These are phyloP conservation scores for Phyllotis vaccarum DNA, from an alignment of 2,797 vertebrate species.

Conservation along the genomic window DNA sequence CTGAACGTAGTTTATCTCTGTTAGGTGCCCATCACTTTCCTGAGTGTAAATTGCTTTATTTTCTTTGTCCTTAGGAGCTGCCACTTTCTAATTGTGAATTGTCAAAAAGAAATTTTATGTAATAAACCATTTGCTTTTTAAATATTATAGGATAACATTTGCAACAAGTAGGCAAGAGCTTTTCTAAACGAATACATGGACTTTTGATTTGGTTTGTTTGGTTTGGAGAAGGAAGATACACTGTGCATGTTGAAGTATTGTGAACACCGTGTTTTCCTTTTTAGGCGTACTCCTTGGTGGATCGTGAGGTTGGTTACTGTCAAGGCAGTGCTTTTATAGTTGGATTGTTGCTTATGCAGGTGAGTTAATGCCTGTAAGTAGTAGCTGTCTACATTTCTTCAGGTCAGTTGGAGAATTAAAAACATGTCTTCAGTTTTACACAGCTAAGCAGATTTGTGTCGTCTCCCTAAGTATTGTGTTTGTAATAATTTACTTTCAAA, in stretches of 20 bases:
- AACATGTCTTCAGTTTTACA: slow-evolving; percentile 40
- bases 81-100: slow-evolving; percentile 58
- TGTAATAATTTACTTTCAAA: slow-evolving; percentile 56
- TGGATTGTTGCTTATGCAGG: slow-evolving; percentile 99
- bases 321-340: slow-evolving; percentile 99
- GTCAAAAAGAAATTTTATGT: slow-evolving; percentile 70
- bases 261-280: slow-evolving; percentile 78
- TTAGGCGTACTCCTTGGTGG: slow-evolving; percentile 98
- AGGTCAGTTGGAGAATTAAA: slow-evolving; percentile 41
- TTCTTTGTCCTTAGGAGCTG: slow-evolving; percentile 38
- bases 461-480: slow-evolving; percentile 5
- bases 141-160: slow-evolving; percentile 53
- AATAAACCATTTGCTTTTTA: slow-evolving; percentile 59
- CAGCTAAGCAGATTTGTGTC: not conserved
- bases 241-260: slow-evolving; percentile 39
- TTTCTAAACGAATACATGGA: slow-evolving; percentile 36
- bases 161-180: slow-evolving; percentile 60
- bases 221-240: slow-evolving; percentile 55
- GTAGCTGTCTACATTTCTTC: slow-evolving; percentile 51
- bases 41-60: slow-evolving; percentile 34
- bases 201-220: slow-evolving; percentile 57
- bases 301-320: slow-evolving; percentile 99
- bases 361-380: slow-evolving; percentile 83
- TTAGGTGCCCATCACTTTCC: slow-evolving; percentile 19
- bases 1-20: slow-evolving; percentile 22